Evolutionary conservation across 2,113 vertebrate species (phyloP), one percentile per base, ranked within the genome.

Genomic region (Balaeniceps rex): DNA sequence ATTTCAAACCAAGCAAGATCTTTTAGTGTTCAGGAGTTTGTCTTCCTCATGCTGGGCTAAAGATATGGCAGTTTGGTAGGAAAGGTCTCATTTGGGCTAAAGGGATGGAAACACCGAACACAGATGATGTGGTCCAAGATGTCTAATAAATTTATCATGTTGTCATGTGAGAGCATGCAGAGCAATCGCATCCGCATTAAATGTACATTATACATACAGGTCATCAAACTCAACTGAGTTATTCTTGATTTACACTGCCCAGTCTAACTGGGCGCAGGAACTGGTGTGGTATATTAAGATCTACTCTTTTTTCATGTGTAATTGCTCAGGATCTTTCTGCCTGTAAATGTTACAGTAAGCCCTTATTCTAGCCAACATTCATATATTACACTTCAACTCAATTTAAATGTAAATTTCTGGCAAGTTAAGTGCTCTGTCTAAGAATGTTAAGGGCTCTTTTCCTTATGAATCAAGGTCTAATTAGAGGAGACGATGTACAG

Each of bases 361-460:
- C 94, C 95, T 95, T 86, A 96, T 88, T 97, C 95, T 90, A 97
- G 95, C 88, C 97, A 97, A 97, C 87, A 87, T 98, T 98, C 96
- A 97, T 97, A 95, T 90, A 96, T 66, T 97, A 93, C 97, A 97
- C 95, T 98, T 98, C 97, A 97, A 97, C 97, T 98, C 97, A 98
- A 98, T 98, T 98, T 98, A 98, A 98, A 98, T 98, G 98, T 97
- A 98, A 98, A 98, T 98, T 98, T 98, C 97, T 98, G 98, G 95
- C 96, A 98, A 97, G 97, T 96, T 86, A 96, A 98, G 98, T 88
- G 93, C 97, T 98, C 98, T 96, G 95, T 97, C 97, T 98, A 96
- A 97, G 97, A 98, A 97, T 46, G 84, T 97, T 94, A 98, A 98
- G 97, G 95, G 96, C 87, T 95, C 97, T 98, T 90, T 96, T 98